Conservation (phyloP, 2,113 vertebrate species). For the Corydoras sp. region DNA sequence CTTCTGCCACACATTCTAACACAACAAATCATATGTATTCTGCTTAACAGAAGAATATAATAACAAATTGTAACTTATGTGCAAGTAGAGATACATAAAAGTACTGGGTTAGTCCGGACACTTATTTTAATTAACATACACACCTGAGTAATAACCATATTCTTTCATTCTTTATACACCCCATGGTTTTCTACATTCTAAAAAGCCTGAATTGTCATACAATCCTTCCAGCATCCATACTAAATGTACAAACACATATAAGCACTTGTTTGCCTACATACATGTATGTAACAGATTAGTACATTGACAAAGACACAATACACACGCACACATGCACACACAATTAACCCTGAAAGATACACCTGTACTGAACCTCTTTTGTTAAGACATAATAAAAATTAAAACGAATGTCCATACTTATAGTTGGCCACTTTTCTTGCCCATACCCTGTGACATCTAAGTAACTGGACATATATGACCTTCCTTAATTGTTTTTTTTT, state of each 20-base stretch:
- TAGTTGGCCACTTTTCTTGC: slow-evolving; percentile 17
- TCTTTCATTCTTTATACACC: slow-evolving; percentile 40
- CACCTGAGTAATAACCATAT: slow-evolving; percentile 54
- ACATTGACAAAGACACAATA: neutral
- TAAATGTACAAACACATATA: slow-evolving; percentile 11
- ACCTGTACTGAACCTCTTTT: slow-evolving; percentile 31
- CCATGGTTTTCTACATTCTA: slow-evolving; percentile 41
- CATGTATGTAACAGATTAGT: slow-evolving; percentile 4
- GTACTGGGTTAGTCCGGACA: slow-evolving; percentile 35
- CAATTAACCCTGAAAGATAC: slow-evolving; percentile 26
- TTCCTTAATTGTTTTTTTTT: slow-evolving; percentile 1
- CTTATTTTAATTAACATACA: slow-evolving; percentile 46
- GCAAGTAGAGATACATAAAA: slow-evolving; percentile 47
- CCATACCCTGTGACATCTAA: slow-evolving; percentile 44
- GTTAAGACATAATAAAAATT: slow-evolving; percentile 20
- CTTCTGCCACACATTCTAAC: slow-evolving; percentile 2
- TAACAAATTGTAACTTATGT: slow-evolving; percentile 50
- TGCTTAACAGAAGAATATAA: slow-evolving; percentile 40
- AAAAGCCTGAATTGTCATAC: slow-evolving; percentile 32
- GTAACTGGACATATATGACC: slow-evolving; percentile 21
- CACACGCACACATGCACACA: slow-evolving; percentile 12
- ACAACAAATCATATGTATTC: neutral
- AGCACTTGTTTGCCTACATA: slow-evolving; percentile 5
- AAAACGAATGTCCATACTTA: slow-evolving; percentile 17
- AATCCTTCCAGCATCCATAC: neutral